Evolutionary conservation across 2,113 vertebrate genomes (phyloP).

Genomic region (Cygnus atratus): DNA sequence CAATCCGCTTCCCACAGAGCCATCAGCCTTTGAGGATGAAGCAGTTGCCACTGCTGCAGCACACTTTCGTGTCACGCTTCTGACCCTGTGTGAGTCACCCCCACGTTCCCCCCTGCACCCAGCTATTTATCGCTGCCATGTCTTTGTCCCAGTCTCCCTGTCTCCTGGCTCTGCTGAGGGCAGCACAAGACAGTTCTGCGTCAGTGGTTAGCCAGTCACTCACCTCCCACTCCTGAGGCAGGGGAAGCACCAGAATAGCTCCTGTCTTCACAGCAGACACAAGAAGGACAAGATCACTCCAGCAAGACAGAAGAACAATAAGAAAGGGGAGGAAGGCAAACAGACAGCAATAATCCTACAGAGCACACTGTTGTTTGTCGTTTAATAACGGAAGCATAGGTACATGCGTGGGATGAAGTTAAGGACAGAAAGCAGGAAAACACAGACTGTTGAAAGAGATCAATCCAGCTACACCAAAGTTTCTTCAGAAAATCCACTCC

Average conservation of each 20-base stretch:
- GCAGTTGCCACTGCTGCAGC: slow-evolving; percentile 25
- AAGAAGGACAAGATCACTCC: background rate
- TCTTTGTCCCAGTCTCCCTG: background rate
- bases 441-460: background rate
- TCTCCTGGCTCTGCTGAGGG: background rate
- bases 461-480: background rate
- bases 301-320: background rate
- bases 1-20: slow-evolving; percentile 23
- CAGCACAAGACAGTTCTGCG: background rate
- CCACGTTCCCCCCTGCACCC: background rate
- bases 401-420: background rate
- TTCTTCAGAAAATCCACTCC: background rate
- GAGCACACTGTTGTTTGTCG: background rate
- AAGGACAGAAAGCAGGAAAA: background rate
- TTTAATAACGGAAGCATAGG: background rate
- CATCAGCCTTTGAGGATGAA: slow-evolving; percentile 19
- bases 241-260: background rate
- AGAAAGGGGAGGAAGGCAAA: background rate
- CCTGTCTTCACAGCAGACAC: background rate
- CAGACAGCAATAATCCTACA: background rate
- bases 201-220: background rate
- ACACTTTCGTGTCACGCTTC: background rate
- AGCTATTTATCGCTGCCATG: background rate
- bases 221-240: background rate
- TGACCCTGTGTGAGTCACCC: background rate